Evolutionary conservation across 1,140 invertebrate species (phyloP).

Genomic region (Lycorma delicatula): DNA sequence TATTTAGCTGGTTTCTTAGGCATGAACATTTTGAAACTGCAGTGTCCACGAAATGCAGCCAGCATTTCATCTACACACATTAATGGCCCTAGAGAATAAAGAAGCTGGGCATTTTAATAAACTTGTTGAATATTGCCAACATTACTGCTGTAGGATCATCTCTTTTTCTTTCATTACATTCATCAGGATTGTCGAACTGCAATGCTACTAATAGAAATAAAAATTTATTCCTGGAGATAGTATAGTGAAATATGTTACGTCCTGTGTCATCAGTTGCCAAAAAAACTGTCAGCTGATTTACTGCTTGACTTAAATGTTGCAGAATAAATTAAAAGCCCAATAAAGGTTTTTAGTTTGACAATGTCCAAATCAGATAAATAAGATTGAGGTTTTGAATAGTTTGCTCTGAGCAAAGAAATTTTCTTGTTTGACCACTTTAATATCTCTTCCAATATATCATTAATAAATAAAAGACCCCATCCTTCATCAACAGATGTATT

Average conservation of each 20-base stretch:
- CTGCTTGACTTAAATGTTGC: constrained; percentile 6
- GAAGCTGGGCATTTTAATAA: constrained; percentile 33
- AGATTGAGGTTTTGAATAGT: not conserved
- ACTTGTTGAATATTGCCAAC: constrained; percentile 32
- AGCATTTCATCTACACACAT: constrained; percentile 39
- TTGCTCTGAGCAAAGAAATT: not conserved
- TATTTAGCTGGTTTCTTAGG: constrained; percentile 41
- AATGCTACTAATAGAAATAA: constrained; percentile 31
- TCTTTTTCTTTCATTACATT: constrained; percentile 23
- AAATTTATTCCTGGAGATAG: constrained; percentile 26
- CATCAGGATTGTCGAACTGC: constrained; percentile 33
- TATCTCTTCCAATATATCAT: constrained; percentile 9
- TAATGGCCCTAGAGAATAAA: constrained; percentile 28
- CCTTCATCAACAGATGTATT: not conserved
- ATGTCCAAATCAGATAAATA: constrained; percentile 9
- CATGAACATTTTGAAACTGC: constrained; percentile 39
- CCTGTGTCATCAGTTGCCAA: constrained; percentile 7
- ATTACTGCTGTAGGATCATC: constrained; percentile 26
- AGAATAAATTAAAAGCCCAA: constrained; percentile 11
- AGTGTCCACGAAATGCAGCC: constrained; percentile 34
- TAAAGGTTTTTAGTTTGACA: constrained; percentile 3
- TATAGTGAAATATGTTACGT: not conserved
- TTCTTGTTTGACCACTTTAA: not conserved
- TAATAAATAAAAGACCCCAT: not conserved
- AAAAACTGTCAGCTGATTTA: constrained; percentile 2